A percentile compares a stretch with the other conserved stretches of the same genome.
Conservation (phyloP, 1,140 invertebrate genomes). For the Bombus superbus region DNA sequence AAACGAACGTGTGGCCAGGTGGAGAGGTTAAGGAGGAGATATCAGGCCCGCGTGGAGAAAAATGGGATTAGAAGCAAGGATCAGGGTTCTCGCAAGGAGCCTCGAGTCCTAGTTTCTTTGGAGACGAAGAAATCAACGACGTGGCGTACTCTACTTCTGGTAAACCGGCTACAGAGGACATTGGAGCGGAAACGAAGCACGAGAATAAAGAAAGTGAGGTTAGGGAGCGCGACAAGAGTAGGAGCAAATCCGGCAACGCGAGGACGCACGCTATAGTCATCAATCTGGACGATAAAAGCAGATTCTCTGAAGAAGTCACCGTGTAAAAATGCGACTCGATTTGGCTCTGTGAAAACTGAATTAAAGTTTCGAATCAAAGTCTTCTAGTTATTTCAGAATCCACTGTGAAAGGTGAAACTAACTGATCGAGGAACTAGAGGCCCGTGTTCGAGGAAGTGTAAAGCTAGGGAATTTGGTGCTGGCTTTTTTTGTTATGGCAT, state of each 20-base stretch:
- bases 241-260: slow-evolving; percentile 86
- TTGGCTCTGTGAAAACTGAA: neutral
- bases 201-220: slow-evolving; percentile 57
- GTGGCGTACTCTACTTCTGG: slow-evolving; percentile 56
- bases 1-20: slow-evolving; percentile 36
- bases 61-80: slow-evolving; percentile 53
- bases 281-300: slow-evolving; percentile 90
- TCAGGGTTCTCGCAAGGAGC: slow-evolving; percentile 40
- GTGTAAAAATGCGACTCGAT: slow-evolving; percentile 82
- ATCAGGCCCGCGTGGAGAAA: slow-evolving; percentile 52
- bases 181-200: slow-evolving; percentile 77
- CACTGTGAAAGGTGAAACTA: neutral
- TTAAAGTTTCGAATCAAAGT: neutral
- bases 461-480: neutral
- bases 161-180: slow-evolving; percentile 58
- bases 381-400: neutral
- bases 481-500: neutral
- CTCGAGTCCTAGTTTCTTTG: slow-evolving; percentile 27
- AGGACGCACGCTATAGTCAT: slow-evolving; percentile 89
- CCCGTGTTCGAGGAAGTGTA: neutral
- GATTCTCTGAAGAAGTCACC: slow-evolving; percentile 91
- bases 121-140: slow-evolving; percentile 35
- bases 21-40: slow-evolving; percentile 26
- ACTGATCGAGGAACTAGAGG: neutral
- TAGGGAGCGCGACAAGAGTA: slow-evolving; percentile 75